Evolutionary conservation across 2,888 invertebrate genomes (phyloP).

Genomic region (Electrophaes corylata): DNA sequence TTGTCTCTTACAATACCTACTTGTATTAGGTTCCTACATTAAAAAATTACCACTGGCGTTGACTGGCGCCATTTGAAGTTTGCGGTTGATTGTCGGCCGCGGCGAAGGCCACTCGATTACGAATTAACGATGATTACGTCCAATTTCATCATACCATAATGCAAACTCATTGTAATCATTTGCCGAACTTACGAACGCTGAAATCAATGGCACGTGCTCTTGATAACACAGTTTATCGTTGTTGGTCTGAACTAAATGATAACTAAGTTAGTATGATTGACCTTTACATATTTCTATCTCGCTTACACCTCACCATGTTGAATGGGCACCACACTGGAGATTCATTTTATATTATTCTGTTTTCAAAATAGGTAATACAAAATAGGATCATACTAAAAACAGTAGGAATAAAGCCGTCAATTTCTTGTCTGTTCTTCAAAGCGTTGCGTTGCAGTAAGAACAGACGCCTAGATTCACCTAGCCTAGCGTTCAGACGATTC

Average conservation of each 20-base stretch:
- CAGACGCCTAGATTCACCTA: too few relatives aligned
- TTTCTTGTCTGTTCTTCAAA: too few relatives aligned
- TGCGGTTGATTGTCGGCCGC: slow-evolving; percentile 51
- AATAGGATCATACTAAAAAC: too few relatives aligned
- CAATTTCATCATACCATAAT: slow-evolving; percentile 56
- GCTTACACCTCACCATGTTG: too few relatives aligned
- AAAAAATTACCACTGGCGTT: slow-evolving; percentile 50
- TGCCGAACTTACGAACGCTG: slow-evolving; percentile 10
- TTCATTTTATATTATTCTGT: too few relatives aligned
- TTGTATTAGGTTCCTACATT: too few relatives aligned
- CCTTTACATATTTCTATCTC: too few relatives aligned
- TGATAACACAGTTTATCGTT: slow-evolving; percentile 26
- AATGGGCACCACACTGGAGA: too few relatives aligned
- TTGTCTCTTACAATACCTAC: slow-evolving; percentile 28
- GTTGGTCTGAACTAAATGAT: slow-evolving; percentile 1
- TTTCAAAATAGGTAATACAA: too few relatives aligned
- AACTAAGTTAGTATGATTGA: neutral
- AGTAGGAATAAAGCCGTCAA: too few relatives aligned
- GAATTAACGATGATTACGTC: slow-evolving; percentile 47
- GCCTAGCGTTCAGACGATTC: too few relatives aligned
- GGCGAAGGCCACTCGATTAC: slow-evolving; percentile 58
- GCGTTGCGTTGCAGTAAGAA: too few relatives aligned
- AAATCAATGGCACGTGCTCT: slow-evolving; percentile 38
- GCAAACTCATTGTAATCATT: slow-evolving; percentile 37
- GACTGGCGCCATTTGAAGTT: slow-evolving; percentile 49